Conservation (phyloP, 2,797 vertebrate genomes). For the Falco columbarius region DNA sequence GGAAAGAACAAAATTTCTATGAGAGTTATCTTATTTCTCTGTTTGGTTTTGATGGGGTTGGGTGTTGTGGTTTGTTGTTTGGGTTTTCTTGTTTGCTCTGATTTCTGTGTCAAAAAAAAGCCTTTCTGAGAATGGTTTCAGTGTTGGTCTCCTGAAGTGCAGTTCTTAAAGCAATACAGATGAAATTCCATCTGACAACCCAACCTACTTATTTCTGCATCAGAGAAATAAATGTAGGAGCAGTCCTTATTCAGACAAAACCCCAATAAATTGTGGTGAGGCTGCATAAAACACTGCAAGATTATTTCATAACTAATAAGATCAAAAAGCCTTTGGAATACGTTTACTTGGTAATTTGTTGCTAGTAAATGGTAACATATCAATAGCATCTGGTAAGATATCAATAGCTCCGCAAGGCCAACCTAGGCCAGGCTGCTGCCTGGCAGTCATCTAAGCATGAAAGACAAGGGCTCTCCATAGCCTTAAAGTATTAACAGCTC, state of each 20-base stretch:
- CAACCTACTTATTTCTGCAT: not conserved
- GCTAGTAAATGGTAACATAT: not conserved
- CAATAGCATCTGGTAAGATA: not conserved
- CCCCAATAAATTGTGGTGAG: not conserved
- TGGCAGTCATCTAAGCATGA: not conserved
- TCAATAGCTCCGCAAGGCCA: not conserved
- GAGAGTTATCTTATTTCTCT: not conserved
- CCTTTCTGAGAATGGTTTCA: not conserved
- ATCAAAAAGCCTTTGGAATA: not conserved
- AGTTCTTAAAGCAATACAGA: not conserved
- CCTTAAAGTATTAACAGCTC: not conserved
- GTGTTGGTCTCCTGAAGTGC: not conserved
- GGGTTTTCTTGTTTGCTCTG: not conserved
- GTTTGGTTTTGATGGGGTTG: too few relatives aligned
- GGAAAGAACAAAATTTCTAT: not conserved
- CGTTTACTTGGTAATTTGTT: not conserved
- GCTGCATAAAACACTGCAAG: not conserved
- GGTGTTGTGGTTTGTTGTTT: too few relatives aligned
- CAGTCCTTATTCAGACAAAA: not conserved
- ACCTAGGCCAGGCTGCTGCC: not conserved
- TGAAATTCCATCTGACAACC: not conserved
- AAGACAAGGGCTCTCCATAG: fast-evolving
- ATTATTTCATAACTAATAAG: not conserved
- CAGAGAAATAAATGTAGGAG: not conserved
- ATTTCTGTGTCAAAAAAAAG: not conserved